Evolutionary conservation across 2,113 vertebrate genomes (phyloP).

Genomic region (Pseudorasbora parva): DNA sequence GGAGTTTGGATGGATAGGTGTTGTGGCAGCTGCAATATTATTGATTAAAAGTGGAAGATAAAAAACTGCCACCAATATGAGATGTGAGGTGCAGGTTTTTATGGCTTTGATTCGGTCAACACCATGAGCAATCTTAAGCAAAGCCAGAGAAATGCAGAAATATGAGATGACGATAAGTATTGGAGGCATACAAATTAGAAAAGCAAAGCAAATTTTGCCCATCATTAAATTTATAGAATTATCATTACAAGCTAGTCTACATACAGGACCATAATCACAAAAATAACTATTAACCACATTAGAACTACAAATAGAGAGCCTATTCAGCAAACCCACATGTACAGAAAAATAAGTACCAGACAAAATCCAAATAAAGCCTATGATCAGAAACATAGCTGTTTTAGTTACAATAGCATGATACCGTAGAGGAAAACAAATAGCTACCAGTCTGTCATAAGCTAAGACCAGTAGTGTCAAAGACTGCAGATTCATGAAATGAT

Average conservation of each 20-base stretch:
- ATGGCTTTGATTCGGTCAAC: not conserved
- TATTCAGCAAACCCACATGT: not conserved
- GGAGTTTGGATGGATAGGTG: slow-evolving; percentile 54
- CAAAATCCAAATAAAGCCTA: not conserved
- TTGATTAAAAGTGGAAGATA: slow-evolving; percentile 58
- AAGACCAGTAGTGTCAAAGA: slow-evolving; percentile 56
- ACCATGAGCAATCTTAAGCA: not conserved
- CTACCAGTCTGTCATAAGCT: slow-evolving; percentile 71
- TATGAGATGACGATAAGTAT: not conserved
- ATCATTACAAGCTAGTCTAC: slow-evolving; percentile 22
- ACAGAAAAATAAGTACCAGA: not conserved
- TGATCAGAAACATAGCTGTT: slow-evolving; percentile 61
- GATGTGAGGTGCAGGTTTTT: not conserved
- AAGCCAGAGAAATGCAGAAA: not conserved
- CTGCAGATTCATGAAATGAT: slow-evolving; percentile 3
- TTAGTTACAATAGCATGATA: slow-evolving; percentile 62
- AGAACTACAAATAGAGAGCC: slow-evolving; percentile 19
- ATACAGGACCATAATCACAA: not conserved
- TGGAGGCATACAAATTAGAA: not conserved
- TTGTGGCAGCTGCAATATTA: slow-evolving; percentile 18
- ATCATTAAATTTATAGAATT: slow-evolving; percentile 26
- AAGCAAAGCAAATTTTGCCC: not conserved
- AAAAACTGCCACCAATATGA: slow-evolving; percentile 43
- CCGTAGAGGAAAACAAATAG: slow-evolving; percentile 68
- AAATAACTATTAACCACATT: slow-evolving; percentile 19